Percentiles rank a stretch among this genome's conserved stretches.
Evolutionary conservation across 2,113 vertebrate genomes (phyloP).

Genomic region (Ceyx margarethae): DNA sequence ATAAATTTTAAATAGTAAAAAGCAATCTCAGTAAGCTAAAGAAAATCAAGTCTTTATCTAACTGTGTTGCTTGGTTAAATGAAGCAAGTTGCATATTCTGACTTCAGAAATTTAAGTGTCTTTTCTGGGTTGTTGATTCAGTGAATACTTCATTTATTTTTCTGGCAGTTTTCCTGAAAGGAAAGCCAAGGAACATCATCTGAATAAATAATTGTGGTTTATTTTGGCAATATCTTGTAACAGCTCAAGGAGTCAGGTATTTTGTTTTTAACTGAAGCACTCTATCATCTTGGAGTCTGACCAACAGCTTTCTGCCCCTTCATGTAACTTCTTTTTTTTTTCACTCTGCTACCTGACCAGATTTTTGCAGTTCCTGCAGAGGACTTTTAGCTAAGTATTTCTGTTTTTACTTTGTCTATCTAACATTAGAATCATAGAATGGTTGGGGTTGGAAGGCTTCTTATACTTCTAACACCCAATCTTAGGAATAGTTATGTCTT

Average conservation of each 20-base stretch:
- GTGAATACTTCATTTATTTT: slow-evolving; percentile 50
- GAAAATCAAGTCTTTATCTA: slow-evolving; percentile 18
- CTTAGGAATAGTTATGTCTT: background rate
- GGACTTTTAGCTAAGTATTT: background rate
- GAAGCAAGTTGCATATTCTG: background rate
- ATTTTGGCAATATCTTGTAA: slow-evolving; percentile 34
- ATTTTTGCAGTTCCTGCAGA: no score
- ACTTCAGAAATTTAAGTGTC: slow-evolving; percentile 8
- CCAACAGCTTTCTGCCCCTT: no score
- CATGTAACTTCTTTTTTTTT: no score
- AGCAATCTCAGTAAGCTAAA: background rate
- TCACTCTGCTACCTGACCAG: no score
- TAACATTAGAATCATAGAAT: background rate
- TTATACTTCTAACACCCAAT: background rate
- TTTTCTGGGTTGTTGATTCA: slow-evolving; percentile 26
- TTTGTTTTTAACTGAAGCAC: slow-evolving; percentile 19
- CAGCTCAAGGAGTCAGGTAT: slow-evolving; percentile 26
- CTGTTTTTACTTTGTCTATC: background rate
- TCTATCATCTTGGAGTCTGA: no score
- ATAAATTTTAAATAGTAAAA: background rate
- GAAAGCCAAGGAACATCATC: slow-evolving; percentile 49
- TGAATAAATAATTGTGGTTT: slow-evolving; percentile 65
- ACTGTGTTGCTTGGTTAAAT: background rate
- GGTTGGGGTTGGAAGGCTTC: background rate
- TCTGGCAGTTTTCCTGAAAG: slow-evolving; percentile 39